Evolutionary conservation across 2,797 vertebrate species (phyloP).

Genomic region (Karalla daura): DNA sequence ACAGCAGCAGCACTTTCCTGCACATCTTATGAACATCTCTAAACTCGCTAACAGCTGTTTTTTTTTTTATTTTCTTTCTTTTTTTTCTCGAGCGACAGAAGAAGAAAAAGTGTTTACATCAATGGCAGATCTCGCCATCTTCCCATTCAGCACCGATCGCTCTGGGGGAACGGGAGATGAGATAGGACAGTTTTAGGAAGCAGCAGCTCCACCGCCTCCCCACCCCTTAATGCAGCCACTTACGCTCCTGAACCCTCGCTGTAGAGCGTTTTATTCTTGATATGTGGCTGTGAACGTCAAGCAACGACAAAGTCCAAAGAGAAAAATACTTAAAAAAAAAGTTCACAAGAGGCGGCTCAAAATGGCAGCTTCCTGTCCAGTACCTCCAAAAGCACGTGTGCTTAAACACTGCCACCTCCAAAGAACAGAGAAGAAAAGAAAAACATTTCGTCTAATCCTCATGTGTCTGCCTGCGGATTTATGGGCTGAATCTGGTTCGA

Average conservation of each 20-base stretch:
- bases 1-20: conserved; percentile 65
- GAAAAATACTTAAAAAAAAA: conserved; percentile 7
- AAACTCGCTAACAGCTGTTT: conserved; percentile 34
- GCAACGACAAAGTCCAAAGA: conserved; percentile 12
- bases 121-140: too few species aligned
- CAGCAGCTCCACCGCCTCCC: too few species aligned
- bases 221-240: conserved; percentile 50
- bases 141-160: too few species aligned
- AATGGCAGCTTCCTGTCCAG: conserved; percentile 31
- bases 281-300: conserved; percentile 16
- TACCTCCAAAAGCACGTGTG: conserved; percentile 40
- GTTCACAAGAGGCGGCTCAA: conserved; percentile 11
- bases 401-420: conserved; percentile 37
- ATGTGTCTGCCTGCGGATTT: conserved; percentile 48
- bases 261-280: conserved; percentile 34
- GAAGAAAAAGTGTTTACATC: too few species aligned
- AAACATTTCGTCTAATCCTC: conserved; percentile 20
- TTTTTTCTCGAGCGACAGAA: too few species aligned
- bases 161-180: too few species aligned
- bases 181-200: too few species aligned
- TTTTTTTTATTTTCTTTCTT: too few species aligned
- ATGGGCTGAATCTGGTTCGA: conserved; percentile 14
- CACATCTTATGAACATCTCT: conserved; percentile 44
- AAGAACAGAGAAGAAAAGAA: conserved; percentile 57
- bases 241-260: conserved; percentile 6